phyloP scores from a whole-genome alignment of 2,888 invertebrate genomes.

The Cerceris ruficornis region DNA sequence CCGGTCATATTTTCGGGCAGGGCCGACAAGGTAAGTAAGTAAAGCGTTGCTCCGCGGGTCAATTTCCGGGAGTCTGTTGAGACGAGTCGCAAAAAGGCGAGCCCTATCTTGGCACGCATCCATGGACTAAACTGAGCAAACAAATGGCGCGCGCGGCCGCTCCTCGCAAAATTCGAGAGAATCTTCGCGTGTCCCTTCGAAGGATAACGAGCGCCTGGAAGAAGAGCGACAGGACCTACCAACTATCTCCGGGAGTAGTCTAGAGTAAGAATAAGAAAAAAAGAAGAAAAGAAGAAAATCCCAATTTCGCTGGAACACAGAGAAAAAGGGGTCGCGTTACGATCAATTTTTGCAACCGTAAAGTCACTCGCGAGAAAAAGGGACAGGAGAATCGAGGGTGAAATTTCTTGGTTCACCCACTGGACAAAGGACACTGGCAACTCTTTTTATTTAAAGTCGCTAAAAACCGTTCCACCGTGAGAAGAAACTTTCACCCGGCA shows the following conservation, averaged over 20 bases:
- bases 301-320: not conserved
- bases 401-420: not conserved
- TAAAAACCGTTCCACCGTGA: not conserved
- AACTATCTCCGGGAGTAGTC: not conserved
- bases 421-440: not conserved
- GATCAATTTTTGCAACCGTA: not conserved
- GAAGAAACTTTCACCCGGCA: not conserved
- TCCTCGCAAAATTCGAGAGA: constrained; percentile 50
- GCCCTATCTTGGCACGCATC: constrained; percentile 70
- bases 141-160: constrained; percentile 45
- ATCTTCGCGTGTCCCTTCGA: constrained; percentile 9
- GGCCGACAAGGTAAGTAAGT: constrained; percentile 37
- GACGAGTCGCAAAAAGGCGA: constrained; percentile 61
- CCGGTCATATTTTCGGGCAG: constrained; percentile 47
- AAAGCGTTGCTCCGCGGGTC: constrained; percentile 56
- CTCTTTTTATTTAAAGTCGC: not conserved
- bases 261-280: not conserved
- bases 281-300: not conserved
- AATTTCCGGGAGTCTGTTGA: constrained; percentile 65
- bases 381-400: not conserved
- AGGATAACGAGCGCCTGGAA: constrained; percentile 12
- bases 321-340: not conserved
- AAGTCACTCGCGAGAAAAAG: not conserved
- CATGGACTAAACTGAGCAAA: constrained; percentile 49
- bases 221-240: not conserved